These are phyloP conservation scores for Lateolabrax maculatus DNA, from an alignment of 2,797 vertebrate species.

Conservation along the genomic window DNA sequence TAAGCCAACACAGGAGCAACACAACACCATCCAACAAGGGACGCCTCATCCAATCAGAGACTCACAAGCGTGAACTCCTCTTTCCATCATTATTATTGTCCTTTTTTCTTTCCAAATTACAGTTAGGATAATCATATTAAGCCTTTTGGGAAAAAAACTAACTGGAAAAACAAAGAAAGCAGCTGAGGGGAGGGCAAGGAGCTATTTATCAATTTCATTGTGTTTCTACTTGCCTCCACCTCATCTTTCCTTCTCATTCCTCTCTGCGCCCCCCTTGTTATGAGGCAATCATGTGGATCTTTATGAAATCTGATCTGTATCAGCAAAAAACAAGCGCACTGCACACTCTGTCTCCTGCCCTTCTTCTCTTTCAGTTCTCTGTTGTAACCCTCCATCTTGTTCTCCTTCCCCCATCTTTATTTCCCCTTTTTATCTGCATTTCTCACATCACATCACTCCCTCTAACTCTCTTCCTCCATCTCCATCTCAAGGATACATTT, in stretches of 20 bases:
- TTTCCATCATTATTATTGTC: conserved; percentile 47
- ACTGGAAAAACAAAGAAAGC: conserved; percentile 66
- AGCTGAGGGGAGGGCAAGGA: conserved; percentile 59
- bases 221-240: conserved; percentile 63
- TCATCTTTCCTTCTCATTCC: conserved; percentile 70
- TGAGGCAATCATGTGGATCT: conserved; percentile 84
- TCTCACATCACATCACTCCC: conserved; percentile 38
- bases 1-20: conserved; percentile 26
- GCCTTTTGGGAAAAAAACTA: conserved; percentile 35
- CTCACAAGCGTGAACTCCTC: conserved; percentile 30
- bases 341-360: conserved; percentile 56
- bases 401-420: conserved; percentile 58
- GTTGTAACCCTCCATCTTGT: conserved; percentile 68
- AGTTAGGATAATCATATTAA: conserved; percentile 65
- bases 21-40: conserved; percentile 28
- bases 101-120: conserved; percentile 61
- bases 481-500: conserved; percentile 40
- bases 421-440: conserved; percentile 54
- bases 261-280: conserved; percentile 74
- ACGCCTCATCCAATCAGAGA: conserved; percentile 50
- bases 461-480: conserved; percentile 36
- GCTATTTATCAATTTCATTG: conserved; percentile 74
- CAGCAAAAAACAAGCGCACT: conserved; percentile 67
- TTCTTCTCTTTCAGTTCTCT: conserved; percentile 54
- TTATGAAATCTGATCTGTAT: conserved; percentile 83